These are phyloP conservation scores for Empis stercorea DNA, from an alignment of 2,888 invertebrate genomes.

Conservation along the genomic window DNA sequence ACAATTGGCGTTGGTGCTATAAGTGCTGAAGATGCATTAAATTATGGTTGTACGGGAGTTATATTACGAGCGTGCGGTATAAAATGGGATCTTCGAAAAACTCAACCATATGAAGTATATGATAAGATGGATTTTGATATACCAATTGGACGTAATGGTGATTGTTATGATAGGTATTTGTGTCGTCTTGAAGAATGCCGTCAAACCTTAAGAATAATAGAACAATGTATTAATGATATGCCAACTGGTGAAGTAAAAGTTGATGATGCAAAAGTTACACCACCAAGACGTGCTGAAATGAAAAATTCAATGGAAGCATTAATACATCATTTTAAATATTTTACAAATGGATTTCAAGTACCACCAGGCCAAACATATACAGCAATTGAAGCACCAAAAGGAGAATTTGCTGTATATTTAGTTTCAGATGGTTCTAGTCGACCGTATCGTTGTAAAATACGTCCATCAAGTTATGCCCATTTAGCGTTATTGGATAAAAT, in stretches of 20 bases:
- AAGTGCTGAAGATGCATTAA: slow-evolving; percentile 62
- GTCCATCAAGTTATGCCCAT: slow-evolving; percentile 46
- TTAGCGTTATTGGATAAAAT: slow-evolving; percentile 50
- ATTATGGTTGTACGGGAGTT: slow-evolving; percentile 57
- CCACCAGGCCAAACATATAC: slow-evolving; percentile 76
- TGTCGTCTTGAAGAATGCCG: slow-evolving; percentile 58
- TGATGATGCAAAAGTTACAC: slow-evolving; percentile 66
- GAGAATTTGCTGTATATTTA: slow-evolving; percentile 75
- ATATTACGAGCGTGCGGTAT: slow-evolving; percentile 72
- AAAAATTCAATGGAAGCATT: slow-evolving; percentile 77
- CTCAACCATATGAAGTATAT: slow-evolving; percentile 75
- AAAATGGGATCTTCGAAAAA: slow-evolving; percentile 77
- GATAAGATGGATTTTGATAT: slow-evolving; percentile 72
- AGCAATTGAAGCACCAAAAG: slow-evolving; percentile 70
- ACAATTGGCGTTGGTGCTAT: slow-evolving; percentile 62
- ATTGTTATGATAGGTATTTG: slow-evolving; percentile 70
- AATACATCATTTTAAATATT: slow-evolving; percentile 83
- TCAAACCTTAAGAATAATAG: slow-evolving; percentile 62
- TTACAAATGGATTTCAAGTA: slow-evolving; percentile 66
- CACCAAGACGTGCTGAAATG: slow-evolving; percentile 68
- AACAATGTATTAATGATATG: slow-evolving; percentile 73
- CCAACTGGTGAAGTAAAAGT: slow-evolving; percentile 63
- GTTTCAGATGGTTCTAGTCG: slow-evolving; percentile 70
- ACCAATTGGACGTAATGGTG: slow-evolving; percentile 67
- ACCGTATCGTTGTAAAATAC: slow-evolving; percentile 54